Evolutionary conservation across 2,888 invertebrate genomes (phyloP), one percentile per base, ranked within the genome.

Genomic region (Limenitis camilla): DNA sequence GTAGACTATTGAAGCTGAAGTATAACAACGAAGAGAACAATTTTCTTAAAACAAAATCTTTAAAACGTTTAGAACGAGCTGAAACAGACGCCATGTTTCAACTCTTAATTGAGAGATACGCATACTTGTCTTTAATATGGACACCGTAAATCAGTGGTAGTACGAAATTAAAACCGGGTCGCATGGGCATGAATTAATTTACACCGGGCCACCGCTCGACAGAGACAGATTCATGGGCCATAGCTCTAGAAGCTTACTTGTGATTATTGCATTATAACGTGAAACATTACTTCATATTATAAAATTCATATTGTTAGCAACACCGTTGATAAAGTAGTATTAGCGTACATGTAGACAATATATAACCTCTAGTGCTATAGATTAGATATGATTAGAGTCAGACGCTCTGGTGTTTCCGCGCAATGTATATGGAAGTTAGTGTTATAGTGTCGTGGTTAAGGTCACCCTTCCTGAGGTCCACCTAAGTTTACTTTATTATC

Each of bases 101-200:
- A 67, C 61, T 72, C 72, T 59, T 63, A 71, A 70, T 74, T 71
- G 70, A 74, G 70, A 72, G 71, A 76, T 70, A 78, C 76, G 76
- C 78, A 77, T 71, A 65, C 68, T 72, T 71, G 72, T 78, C 79
- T 78, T 76, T 75, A 76, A 78, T 76, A 79, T 73, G 76, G 77
- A 73, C 72, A 71, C 73, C 78, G 75, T 84, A 82, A 82, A 84
- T 84, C 82, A 84, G 72, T 65, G 72, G 71, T 68, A 73, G 72
- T 70, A 68, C 72, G 72, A 81, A 81, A 84, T 83, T 83, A 82
- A 83, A 84, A 81, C 69, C 72, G 69, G 72, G 68, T 68, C 65
- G 64, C 62, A 63, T 65, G 64, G 68, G 68, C 76, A 69, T 71
- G 72, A 76, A 81, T 83, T 83, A 82, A 81, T 84, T 75, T 73